Evolutionary conservation across 1,140 invertebrate genomes (phyloP).

Genomic region (Calycopis cecrops): DNA sequence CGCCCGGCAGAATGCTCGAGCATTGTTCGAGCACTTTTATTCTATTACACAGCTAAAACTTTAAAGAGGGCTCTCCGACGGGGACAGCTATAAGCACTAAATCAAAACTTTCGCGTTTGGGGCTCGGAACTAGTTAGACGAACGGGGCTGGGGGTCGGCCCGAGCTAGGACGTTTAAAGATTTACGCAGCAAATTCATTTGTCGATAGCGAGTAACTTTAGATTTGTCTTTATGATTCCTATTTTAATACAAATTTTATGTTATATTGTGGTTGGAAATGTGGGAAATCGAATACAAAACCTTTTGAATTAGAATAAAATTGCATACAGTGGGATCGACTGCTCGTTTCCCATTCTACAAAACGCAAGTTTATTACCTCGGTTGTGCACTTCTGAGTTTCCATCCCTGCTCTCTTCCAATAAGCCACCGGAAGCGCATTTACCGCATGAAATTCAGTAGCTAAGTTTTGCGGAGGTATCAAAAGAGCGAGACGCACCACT

Average conservation of each 20-base stretch:
- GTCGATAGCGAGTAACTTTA: background rate
- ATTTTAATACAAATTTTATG: too few relatives aligned
- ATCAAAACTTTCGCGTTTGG: conserved; percentile 67
- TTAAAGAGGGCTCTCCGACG: conserved; percentile 62
- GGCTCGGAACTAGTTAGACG: conserved; percentile 39
- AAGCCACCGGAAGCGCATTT: too few relatives aligned
- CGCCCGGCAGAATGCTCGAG: conserved; percentile 14
- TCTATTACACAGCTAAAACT: conserved; percentile 66
- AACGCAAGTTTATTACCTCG: too few relatives aligned
- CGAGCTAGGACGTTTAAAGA: background rate
- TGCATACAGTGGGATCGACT: too few relatives aligned
- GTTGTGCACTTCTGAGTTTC: too few relatives aligned
- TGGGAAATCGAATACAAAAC: too few relatives aligned
- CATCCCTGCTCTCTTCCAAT: too few relatives aligned
- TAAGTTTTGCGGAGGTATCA: background rate
- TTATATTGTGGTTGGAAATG: too few relatives aligned
- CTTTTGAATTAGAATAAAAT: too few relatives aligned
- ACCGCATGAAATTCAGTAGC: background rate
- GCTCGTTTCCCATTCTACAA: too few relatives aligned
- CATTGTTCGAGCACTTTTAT: conserved; percentile 68
- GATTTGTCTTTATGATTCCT: background rate
- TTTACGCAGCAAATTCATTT: conserved; percentile 1
- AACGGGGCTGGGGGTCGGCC: conserved; percentile 35
- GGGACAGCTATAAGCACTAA: conserved; percentile 69
- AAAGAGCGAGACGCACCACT: too few relatives aligned